These are phyloP conservation scores for Nebria ingens DNA, from an alignment of 1,140 invertebrate genomes.

Conservation along the genomic window DNA sequence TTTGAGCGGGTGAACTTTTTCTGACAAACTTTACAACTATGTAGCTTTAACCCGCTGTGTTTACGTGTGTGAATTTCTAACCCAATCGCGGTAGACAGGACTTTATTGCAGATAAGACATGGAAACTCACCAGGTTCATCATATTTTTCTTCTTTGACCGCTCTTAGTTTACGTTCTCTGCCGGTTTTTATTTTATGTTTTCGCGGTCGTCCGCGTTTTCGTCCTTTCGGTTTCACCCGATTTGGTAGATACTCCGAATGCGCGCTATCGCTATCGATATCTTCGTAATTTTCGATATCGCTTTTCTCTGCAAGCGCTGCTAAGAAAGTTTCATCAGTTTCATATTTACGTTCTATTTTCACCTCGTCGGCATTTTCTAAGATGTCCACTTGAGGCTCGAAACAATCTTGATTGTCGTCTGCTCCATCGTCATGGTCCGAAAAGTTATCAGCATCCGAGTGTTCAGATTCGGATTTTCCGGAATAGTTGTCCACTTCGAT, in stretches of 20 bases:
- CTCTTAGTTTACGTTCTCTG: constrained; percentile 3
- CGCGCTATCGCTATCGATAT: constrained; percentile 19
- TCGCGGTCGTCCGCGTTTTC: constrained; percentile 20
- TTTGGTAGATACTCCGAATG: constrained; percentile 23
- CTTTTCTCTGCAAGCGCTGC: not conserved
- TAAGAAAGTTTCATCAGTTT: not conserved
- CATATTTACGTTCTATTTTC: constrained; percentile 14
- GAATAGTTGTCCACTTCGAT: constrained; percentile 27
- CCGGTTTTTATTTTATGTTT: constrained; percentile 17
- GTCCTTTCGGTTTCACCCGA: constrained; percentile 11
- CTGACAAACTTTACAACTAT: constrained; percentile 25
- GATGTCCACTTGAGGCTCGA: constrained; percentile 28
- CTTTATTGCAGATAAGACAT: constrained; percentile 27
- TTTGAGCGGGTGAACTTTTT: constrained; percentile 26
- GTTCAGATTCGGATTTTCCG: not conserved
- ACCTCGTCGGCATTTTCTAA: constrained; percentile 24
- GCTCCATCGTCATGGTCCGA: constrained; percentile 16
- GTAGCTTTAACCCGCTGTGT: constrained; percentile 25
- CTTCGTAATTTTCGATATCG: constrained; percentile 10
- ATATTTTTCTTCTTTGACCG: constrained; percentile 15
- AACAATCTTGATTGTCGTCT: constrained; percentile 23
- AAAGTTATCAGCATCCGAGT: constrained; percentile 16
- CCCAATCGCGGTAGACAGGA: constrained; percentile 21
- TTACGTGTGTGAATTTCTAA: constrained; percentile 25
- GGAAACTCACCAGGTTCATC: constrained; percentile 25